Percentiles rank a stretch among this genome's conserved stretches.
phyloP scores from a whole-genome alignment of 2,888 invertebrate species.

The Drosophila sordidula region DNA sequence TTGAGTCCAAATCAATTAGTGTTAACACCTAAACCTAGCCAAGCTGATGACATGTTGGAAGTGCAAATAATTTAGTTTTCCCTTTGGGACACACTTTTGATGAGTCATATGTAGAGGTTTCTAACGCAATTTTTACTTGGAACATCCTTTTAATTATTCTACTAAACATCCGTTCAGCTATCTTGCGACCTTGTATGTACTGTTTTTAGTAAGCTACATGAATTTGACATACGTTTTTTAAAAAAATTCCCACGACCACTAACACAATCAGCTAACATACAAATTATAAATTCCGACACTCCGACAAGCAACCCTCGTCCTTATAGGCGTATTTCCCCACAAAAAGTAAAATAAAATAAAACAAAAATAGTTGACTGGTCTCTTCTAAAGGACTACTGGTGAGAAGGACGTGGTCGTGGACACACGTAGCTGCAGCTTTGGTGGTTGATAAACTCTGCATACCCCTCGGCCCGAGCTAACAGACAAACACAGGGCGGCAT shows the following conservation, averaged over 20 bases:
- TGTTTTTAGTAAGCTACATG: constrained; percentile 10
- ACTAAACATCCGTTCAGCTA: constrained; percentile 43
- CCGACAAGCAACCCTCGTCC: constrained; percentile 54
- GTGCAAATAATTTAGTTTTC: too few relatives aligned
- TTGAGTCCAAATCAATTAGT: too few relatives aligned
- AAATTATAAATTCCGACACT: constrained; percentile 73
- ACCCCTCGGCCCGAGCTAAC: constrained; percentile 28
- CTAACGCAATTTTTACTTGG: constrained; percentile 23
- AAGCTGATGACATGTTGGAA: too few relatives aligned
- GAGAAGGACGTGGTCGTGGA: constrained; percentile 13
- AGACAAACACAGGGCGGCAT: constrained; percentile 71
- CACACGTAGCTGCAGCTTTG: constrained; percentile 28
- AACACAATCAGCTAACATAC: constrained; percentile 45
- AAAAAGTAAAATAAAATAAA: constrained; percentile 6
- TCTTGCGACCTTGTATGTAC: background rate
- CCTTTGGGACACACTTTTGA: too few relatives aligned
- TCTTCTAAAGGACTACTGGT: constrained; percentile 33
- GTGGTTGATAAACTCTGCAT: constrained; percentile 63
- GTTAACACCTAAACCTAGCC: too few relatives aligned
- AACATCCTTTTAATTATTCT: constrained; percentile 34
- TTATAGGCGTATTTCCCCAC: constrained; percentile 5
- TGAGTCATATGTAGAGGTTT: background rate
- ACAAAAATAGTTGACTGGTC: constrained; percentile 11
- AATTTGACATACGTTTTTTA: constrained; percentile 44
- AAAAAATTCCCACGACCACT: constrained; percentile 69